Percentiles rank a stretch among this genome's conserved stretches.
phyloP scores from a whole-genome alignment of 2,888 invertebrate species.

The Tipula helvola region DNA sequence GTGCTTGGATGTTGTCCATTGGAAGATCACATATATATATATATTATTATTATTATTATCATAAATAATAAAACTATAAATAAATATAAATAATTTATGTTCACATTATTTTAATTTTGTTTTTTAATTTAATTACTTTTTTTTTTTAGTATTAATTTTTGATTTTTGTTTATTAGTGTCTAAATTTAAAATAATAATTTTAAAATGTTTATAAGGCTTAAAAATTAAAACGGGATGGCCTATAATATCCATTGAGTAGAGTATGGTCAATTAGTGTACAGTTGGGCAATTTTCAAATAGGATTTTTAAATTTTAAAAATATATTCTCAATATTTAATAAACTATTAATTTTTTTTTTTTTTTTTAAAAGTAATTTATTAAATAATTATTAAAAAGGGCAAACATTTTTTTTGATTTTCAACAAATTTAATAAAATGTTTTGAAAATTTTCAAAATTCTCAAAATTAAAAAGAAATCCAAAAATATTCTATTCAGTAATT shows the following conservation, averaged over 20 bases:
- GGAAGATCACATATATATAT: slow-evolving; percentile 12
- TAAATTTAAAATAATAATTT: neutral
- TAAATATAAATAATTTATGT: slow-evolving; percentile 13
- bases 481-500: too few relatives aligned
- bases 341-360: too few relatives aligned
- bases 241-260: neutral
- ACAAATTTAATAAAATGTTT: too few relatives aligned
- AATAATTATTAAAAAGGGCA: too few relatives aligned
- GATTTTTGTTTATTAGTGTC: neutral
- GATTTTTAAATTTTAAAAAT: too few relatives aligned
- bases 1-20: slow-evolving; percentile 16
- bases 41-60: slow-evolving; percentile 8
- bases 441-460: too few relatives aligned
- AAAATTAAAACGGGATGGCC: neutral
- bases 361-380: too few relatives aligned
- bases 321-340: too few relatives aligned
- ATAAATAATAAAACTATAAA: slow-evolving; percentile 16
- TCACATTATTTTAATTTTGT: slow-evolving; percentile 9
- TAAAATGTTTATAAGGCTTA: neutral
- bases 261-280: neutral
- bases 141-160: neutral
- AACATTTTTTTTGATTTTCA: too few relatives aligned
- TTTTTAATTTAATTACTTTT: slow-evolving; percentile 7
- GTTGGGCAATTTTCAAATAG: too few relatives aligned
- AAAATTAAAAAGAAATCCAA: too few relatives aligned